A percentile compares a stretch with the other conserved stretches of the same genome.
Conservation (phyloP, 2,888 invertebrate species). For the Nipponacmea schrenckii region DNA sequence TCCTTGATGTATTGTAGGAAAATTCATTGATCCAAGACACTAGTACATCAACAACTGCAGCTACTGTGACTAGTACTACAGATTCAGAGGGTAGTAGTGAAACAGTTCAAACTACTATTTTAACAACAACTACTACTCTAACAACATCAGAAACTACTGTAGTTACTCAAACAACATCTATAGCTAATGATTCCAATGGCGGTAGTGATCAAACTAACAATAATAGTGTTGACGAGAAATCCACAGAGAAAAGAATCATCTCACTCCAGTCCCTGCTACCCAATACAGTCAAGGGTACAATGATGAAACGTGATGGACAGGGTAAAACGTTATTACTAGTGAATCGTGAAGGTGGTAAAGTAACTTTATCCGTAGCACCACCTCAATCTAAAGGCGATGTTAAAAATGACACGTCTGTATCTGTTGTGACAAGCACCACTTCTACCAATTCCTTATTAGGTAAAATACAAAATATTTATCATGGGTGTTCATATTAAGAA, state of each 20-base stretch:
- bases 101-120: background rate
- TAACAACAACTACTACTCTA: constrained; percentile 17
- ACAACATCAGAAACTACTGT: constrained; percentile 28
- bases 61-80: constrained; percentile 20
- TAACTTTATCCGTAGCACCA: constrained; percentile 45
- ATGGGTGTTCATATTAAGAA: no score
- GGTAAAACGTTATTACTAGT: constrained; percentile 56
- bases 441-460: no score
- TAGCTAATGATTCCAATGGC: background rate
- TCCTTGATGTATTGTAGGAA: background rate
- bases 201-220: constrained; percentile 11
- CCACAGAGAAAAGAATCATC: constrained; percentile 42
- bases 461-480: no score
- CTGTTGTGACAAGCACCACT: background rate
- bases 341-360: constrained; percentile 58
- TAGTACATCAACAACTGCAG: background rate
- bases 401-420: background rate
- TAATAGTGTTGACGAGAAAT: constrained; percentile 20
- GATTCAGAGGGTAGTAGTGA: constrained; percentile 25
- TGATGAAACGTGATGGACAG: constrained; percentile 33
- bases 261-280: constrained; percentile 57
- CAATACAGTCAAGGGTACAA: constrained; percentile 38
- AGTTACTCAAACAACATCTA: constrained; percentile 10
- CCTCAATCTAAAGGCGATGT: constrained; percentile 16
- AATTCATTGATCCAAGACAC: background rate